phyloP scores from a whole-genome alignment of 2,113 vertebrate species.

The Bothrops jararaca region DNA sequence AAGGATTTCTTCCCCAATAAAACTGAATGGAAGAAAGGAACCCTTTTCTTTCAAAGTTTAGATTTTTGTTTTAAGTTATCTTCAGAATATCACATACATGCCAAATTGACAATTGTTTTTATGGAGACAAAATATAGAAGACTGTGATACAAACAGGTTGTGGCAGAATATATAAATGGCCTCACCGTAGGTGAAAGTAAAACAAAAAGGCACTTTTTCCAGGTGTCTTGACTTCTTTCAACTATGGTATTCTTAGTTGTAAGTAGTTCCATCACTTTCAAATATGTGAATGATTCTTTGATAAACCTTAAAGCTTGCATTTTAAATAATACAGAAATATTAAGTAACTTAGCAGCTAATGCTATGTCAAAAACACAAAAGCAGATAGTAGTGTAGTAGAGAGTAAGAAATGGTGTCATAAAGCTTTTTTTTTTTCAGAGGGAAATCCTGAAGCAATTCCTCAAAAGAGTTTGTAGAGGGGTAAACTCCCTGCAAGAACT shows the following conservation, averaged over 20 bases:
- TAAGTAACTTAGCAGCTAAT: background rate
- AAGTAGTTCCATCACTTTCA: background rate
- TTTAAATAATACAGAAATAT: background rate
- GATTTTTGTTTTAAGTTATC: background rate
- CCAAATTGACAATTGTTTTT: background rate
- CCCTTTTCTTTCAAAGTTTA: background rate
- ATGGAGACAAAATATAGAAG: background rate
- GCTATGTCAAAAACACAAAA: background rate
- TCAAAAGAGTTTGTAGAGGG: background rate
- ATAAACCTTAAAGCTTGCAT: background rate
- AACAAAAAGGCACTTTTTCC: background rate
- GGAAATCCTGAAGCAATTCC: background rate
- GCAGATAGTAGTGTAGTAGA: background rate
- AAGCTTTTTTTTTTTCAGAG: background rate
- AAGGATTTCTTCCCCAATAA: background rate
- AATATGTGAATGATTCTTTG: background rate
- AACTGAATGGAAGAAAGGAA: background rate
- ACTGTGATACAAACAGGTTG: background rate
- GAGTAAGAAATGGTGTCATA: background rate
- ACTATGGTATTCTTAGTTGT: background rate
- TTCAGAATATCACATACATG: background rate
- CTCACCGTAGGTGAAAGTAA: background rate
- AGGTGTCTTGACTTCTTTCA: background rate
- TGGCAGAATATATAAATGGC: background rate
- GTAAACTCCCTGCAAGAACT: background rate